Evolutionary conservation across 2,113 vertebrate species (phyloP).

Genomic region (Osmerus mordax): DNA sequence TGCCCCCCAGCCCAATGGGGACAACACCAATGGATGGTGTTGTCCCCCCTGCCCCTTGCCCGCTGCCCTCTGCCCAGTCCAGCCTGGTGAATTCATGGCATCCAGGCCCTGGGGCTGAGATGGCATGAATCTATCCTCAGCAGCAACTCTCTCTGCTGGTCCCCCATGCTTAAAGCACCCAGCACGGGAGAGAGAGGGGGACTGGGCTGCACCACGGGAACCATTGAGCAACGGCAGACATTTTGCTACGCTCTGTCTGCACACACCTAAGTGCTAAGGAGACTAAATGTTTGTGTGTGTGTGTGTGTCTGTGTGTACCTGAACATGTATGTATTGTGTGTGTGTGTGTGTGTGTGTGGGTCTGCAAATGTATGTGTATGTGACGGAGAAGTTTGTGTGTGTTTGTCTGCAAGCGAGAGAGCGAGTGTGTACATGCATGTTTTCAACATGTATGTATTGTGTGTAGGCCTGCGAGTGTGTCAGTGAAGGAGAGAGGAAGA

Average conservation of each 20-base stretch:
- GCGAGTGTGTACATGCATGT: too few species aligned
- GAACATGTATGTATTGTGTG: too few species aligned
- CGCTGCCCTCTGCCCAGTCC: slow-evolving; percentile 25
- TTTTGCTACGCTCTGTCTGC: slow-evolving; percentile 65
- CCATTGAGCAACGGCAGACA: slow-evolving; percentile 57
- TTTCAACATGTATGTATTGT: neutral
- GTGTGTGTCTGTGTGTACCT: too few species aligned
- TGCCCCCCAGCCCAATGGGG: slow-evolving; percentile 4
- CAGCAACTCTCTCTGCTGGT: slow-evolving; percentile 18
- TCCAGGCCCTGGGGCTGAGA: slow-evolving; percentile 42
- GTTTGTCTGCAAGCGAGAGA: too few species aligned
- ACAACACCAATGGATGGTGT: too few species aligned
- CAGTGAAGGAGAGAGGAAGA: slow-evolving; percentile 14
- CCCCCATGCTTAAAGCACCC: slow-evolving; percentile 18
- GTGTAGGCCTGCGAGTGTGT: neutral
- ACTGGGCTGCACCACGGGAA: slow-evolving; percentile 32
- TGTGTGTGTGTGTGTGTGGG: too few species aligned
- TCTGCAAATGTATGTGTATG: too few species aligned
- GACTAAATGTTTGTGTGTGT: slow-evolving; percentile 2
- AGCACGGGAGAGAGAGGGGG: slow-evolving; percentile 22
- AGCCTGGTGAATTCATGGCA: slow-evolving; percentile 59
- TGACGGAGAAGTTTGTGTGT: too few species aligned
- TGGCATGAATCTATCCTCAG: slow-evolving; percentile 55
- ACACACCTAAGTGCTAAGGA: slow-evolving; percentile 41
- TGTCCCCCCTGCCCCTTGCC: slow-evolving; percentile 4